Percentiles rank a stretch among this genome's conserved stretches.
Conservation (phyloP, 2,888 invertebrate genomes). For the Caenorhabditis uteleia region DNA sequence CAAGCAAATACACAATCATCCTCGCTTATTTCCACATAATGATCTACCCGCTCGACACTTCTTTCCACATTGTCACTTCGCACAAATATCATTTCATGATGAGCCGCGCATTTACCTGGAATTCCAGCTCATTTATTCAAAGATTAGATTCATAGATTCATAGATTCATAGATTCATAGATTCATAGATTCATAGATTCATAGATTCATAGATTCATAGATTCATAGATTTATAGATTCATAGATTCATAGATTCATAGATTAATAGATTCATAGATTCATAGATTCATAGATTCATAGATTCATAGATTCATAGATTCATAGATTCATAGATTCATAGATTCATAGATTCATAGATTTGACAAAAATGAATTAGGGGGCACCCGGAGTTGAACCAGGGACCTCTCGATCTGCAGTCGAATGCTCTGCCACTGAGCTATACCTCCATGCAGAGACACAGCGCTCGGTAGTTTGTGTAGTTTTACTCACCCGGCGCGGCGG, state of each 20-base stretch:
- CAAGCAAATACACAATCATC: constrained; percentile 43
- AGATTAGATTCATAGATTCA: no score
- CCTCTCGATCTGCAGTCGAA: constrained; percentile 69
- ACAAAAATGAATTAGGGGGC: constrained; percentile 53
- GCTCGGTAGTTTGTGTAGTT: neutral
- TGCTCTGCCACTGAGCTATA: constrained; percentile 69
- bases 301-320: no score
- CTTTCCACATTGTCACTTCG: constrained; percentile 22
- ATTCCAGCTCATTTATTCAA: neutral
- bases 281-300: no score
- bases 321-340: no score
- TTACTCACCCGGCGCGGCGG: neutral
- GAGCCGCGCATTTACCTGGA: constrained; percentile 17
- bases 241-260: no score
- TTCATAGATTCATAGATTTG: no score
- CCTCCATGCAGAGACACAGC: constrained; percentile 40
- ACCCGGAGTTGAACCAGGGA: constrained; percentile 66
- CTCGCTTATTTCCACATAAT: constrained; percentile 28
- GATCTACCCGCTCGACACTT: neutral
- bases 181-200: no score
- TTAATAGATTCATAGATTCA: no score
- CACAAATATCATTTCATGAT: constrained; percentile 28
- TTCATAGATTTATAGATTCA: no score
- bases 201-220: no score
- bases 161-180: no score